Base-by-base conservation (phyloP, 2,797 vertebrate genomes). In the Coluber constrictor region DNA sequence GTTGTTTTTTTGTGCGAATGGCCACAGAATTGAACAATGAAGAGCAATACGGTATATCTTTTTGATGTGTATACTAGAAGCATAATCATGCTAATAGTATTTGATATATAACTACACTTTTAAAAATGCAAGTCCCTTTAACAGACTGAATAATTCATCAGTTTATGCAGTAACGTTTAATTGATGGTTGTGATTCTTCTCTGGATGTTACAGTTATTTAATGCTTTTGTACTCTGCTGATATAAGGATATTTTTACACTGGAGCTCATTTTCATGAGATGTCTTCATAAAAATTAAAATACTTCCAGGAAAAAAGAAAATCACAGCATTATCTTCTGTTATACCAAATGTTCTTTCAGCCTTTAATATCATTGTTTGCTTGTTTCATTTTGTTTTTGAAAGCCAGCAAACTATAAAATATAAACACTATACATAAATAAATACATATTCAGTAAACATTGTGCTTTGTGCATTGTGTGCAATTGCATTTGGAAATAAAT, bases 121-220 rank as follows among this genome's bases (percentile, higher is more conserved):
- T 37, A 43, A 89, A 93, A 95, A 86, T 88, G 93, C 92, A 92
- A 90, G 93, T 93, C 47, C 86, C 90, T 92, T 91, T 94, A 92
- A 70, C 32, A 63, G 63, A 92, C 66, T 93, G 93, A 95, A 95
- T 95, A 95, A 94, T 95, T 95, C 93, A 94, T 93, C 57, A 86
- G 18, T 16, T 16, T 87, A 32, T 94, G 88, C 23, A 93, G 60
- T n/a, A 92, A 56, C 90, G 57, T 51, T 94, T 95, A 95, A 92
- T 59, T 94, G 79, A 94, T 91, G n/a, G 37, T 25, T 93, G 54
- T 6, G 32, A 87, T 87, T 63, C 63, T 91, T 93, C 89, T 91
- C 55, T 92, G 63, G 16, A 86, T 25, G 12, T 90, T 94, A 89
- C 32, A 93, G 92, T 29, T 89, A 66, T 83, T 92, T 56, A 95